These are phyloP conservation scores for Drosophila melanosoma DNA, from an alignment of 2,888 invertebrate species.

Conservation along the genomic window DNA sequence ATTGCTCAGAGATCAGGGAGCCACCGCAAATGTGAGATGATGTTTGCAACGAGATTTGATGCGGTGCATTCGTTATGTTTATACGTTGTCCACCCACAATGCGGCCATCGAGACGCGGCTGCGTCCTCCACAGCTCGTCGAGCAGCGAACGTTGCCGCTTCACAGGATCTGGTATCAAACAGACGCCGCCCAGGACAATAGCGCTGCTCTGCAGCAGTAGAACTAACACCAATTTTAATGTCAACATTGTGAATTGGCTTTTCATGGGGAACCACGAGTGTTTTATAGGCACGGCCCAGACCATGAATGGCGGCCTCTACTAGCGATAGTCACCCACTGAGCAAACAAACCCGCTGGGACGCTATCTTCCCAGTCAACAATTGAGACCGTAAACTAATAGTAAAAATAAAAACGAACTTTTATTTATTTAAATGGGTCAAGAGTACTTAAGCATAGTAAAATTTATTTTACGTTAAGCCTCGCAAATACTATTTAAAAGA, in stretches of 20 bases:
- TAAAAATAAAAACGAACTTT: neutral
- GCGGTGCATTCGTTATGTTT: slow-evolving; percentile 84
- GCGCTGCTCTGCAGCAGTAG: slow-evolving; percentile 48
- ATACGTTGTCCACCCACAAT: slow-evolving; percentile 84
- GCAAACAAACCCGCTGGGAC: slow-evolving; percentile 46
- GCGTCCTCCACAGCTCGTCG: slow-evolving; percentile 29
- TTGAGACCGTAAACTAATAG: slow-evolving; percentile 22
- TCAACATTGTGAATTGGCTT: slow-evolving; percentile 43
- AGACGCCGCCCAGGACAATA: slow-evolving; percentile 65
- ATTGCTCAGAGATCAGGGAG: slow-evolving; percentile 82
- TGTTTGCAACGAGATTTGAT: slow-evolving; percentile 84
- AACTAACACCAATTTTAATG: slow-evolving; percentile 32
- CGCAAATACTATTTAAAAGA: neutral
- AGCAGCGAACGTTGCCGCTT: slow-evolving; percentile 49
- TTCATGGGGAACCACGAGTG: slow-evolving; percentile 13
- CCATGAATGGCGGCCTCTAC: neutral
- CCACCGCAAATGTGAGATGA: slow-evolving; percentile 84
- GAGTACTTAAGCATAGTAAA: neutral
- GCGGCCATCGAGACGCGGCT: slow-evolving; percentile 83
- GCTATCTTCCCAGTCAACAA: slow-evolving; percentile 38
- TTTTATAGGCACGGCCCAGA: slow-evolving; percentile 57
- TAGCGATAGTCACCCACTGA: slow-evolving; percentile 53
- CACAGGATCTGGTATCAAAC: slow-evolving; percentile 71
- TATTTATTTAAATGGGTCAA: slow-evolving; percentile 29
- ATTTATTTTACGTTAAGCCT: neutral